Evolutionary conservation across 92 coral and sea anemone genomes (phyloP).

Genomic region (Siderastrea radians): DNA sequence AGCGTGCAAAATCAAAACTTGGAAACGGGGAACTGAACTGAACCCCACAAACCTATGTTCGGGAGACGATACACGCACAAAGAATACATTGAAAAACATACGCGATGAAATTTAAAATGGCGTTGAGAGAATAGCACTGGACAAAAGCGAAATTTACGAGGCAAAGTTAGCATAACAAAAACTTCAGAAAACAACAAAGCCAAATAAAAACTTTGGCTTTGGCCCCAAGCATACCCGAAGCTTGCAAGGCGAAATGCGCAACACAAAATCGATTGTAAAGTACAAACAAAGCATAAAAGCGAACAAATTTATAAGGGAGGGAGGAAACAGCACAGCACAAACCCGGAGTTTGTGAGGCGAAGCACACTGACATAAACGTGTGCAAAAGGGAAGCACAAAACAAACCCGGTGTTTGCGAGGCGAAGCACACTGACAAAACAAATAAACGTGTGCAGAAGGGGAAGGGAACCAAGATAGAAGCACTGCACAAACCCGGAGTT

Average conservation of each 20-base stretch:
- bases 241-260: not conserved
- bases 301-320: not conserved
- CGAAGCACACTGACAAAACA: not conserved
- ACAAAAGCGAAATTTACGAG: not conserved
- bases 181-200: not conserved
- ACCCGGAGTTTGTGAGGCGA: not conserved
- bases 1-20: not conserved
- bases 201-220: not conserved
- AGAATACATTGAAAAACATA: slow-evolving; percentile 8
- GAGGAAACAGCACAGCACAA: not conserved
- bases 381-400: not conserved
- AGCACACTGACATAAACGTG: not conserved
- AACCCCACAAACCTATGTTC: slow-evolving; percentile 11
- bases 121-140: slow-evolving; percentile 2
- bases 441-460: too few relatives aligned
- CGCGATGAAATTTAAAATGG: not conserved
- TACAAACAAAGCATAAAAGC: not conserved
- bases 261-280: not conserved
- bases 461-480: too few relatives aligned
- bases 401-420: not conserved
- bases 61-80: slow-evolving; percentile 12
- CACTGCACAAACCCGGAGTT: too few relatives aligned
- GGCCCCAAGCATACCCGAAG: not conserved
- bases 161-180: slow-evolving; percentile 1
- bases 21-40: slow-evolving; percentile 8